Base-by-base conservation (phyloP, 30 jellyfish, hydroid and myxozoan genomes). In the Aurelia coerulea region DNA sequence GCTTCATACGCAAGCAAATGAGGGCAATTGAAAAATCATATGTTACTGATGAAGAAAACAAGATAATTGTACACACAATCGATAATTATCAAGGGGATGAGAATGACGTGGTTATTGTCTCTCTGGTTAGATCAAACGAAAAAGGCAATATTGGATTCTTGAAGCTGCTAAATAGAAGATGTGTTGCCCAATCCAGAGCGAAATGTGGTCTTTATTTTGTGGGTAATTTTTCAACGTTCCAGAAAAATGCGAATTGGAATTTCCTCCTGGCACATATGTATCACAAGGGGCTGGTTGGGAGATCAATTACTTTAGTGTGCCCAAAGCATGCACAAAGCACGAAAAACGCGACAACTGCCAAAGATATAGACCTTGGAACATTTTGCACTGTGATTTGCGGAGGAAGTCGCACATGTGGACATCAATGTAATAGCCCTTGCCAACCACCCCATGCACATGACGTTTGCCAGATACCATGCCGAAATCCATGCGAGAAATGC, bases 31-130 rank as follows among this genome's bases (percentile, higher is more conserved):
- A 52, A 50, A 41, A 34, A 9, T 63, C 53, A n/a, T 37, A 56
- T 46, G 73, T 52, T 32, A 59, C 59, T 23, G 78, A 74, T 19
- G 33, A 33, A 32, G 63, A 58, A 15, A 69, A 69, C 18, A 62
- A 39, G 29, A 68, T 90, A n/a, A 60, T 73, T 14, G 78, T 83
- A 29, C 90, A 90, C 8, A 90, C 97, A n/a, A 69, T 90, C 29
- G 97, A 90, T 64, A 90, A 68, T 65, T 90, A 77, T 69, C 97
- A 90, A 81, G 97, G 97, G 3, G 97, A 90, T 74, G 97, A 90
- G 46, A 90, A 90, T 59, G 94, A 90, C 37, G 56, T 90, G 60
- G 94, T 90, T 4, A 90, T 90, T 60, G 87, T 90, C 9, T 90
- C 97, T 1, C 77, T 90, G 12, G 97, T 90, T 10, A 85, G 97